These are phyloP conservation scores for Myopa tessellatipennis DNA, from an alignment of 2,888 invertebrate species.

Conservation along the genomic window DNA sequence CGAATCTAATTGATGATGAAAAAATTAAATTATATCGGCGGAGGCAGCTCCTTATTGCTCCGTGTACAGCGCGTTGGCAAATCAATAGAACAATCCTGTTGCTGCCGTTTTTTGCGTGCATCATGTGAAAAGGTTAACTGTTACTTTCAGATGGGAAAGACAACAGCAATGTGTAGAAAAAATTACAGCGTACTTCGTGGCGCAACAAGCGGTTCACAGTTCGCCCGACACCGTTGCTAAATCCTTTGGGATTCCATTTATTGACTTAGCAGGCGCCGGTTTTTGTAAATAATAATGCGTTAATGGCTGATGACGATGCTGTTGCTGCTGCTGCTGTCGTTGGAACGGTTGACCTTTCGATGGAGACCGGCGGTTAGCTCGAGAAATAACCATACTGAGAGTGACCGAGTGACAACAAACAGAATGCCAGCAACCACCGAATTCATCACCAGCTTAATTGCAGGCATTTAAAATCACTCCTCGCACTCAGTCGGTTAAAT, in stretches of 20 bases:
- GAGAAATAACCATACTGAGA: background rate
- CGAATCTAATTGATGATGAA: slow-evolving; percentile 28
- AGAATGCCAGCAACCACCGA: background rate
- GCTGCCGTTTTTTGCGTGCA: background rate
- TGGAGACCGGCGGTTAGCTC: background rate
- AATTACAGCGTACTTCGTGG: background rate
- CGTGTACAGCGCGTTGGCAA: background rate
- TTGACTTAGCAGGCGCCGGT: slow-evolving; percentile 14
- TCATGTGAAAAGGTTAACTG: slow-evolving; percentile 24
- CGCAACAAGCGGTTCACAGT: background rate
- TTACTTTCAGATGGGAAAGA: background rate
- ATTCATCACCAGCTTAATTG: background rate
- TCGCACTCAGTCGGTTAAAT: background rate
- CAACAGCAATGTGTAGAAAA: background rate
- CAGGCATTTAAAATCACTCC: slow-evolving; percentile 1
- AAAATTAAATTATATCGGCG: slow-evolving; percentile 29
- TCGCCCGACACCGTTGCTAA: background rate
- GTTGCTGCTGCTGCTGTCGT: background rate
- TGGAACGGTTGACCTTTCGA: background rate
- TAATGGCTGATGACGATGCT: slow-evolving; percentile 26
- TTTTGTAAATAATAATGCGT: slow-evolving; percentile 32
- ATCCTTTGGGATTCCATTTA: slow-evolving; percentile 11
- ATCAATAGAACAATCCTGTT: slow-evolving; percentile 20
- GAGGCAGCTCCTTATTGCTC: background rate
- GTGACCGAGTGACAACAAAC: background rate